A percentile compares a stretch with the other conserved stretches of the same genome.
Conservation (phyloP, 2,797 vertebrate species). For the Sebastes itinus region DNA sequence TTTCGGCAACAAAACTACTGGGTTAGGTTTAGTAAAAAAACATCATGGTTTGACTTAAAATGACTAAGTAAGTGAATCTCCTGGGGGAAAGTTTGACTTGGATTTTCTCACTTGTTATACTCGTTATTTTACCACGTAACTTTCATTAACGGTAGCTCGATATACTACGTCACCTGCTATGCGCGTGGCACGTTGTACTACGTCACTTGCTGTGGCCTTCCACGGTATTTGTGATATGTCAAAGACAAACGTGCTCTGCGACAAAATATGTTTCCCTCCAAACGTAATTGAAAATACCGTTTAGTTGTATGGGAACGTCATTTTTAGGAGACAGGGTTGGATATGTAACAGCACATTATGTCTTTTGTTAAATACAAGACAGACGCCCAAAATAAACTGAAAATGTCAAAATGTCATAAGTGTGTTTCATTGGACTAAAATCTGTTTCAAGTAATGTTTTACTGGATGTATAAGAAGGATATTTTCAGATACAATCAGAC, state of each 20-base stretch:
- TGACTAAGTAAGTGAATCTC: too few relatives aligned
- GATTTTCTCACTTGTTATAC: fast-evolving
- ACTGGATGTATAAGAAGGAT: not conserved
- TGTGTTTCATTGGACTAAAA: not conserved
- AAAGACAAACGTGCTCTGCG: fast-evolving
- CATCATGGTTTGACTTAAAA: too few relatives aligned
- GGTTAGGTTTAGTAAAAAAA: too few relatives aligned
- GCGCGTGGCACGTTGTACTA: too few relatives aligned
- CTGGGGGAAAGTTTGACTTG: too few relatives aligned
- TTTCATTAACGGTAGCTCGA: too few relatives aligned
- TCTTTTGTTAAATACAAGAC: not conserved
- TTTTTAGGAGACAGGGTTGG: not conserved
- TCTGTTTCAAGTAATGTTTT: not conserved
- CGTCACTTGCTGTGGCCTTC: too few relatives aligned
- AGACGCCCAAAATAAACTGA: not conserved
- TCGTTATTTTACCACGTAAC: fast-evolving
- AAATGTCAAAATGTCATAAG: not conserved
- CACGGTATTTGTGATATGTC: too few relatives aligned
- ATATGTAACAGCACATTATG: not conserved
- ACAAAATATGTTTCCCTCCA: too few relatives aligned
- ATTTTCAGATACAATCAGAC: not conserved
- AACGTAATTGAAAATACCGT: fast-evolving
- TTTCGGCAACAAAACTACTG: too few relatives aligned
- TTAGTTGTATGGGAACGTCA: fast-evolving
- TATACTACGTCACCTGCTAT: too few relatives aligned